Conservation (phyloP, 2,888 invertebrate genomes). For the Apocheima hispidaria region DNA sequence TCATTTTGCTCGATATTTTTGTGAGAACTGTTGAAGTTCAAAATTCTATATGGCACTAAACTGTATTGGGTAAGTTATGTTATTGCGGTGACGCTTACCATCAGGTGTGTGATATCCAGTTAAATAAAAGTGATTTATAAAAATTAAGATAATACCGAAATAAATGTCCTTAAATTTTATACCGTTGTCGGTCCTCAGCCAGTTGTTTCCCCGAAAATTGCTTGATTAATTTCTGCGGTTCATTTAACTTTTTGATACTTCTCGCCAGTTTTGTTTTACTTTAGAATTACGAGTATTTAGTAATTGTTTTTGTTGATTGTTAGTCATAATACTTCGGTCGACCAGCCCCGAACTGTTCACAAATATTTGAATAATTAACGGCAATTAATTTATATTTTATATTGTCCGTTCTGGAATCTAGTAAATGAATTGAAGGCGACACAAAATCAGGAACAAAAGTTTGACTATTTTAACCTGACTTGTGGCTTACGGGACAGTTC, state of each 20-base stretch:
- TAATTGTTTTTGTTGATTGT: conserved; percentile 32
- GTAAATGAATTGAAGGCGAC: neutral
- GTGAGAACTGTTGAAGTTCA: too few species aligned
- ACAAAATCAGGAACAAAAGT: neutral
- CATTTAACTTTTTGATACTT: conserved; percentile 45
- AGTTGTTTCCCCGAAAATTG: conserved; percentile 18
- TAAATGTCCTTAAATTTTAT: neutral
- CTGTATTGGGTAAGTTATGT: too few species aligned
- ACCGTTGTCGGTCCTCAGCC: conserved; percentile 8
- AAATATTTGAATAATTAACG: conserved; percentile 1
- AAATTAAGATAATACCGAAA: too few species aligned
- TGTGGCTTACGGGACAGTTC: too few species aligned
- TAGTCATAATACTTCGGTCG: conserved; percentile 13
- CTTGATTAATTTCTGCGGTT: conserved; percentile 43
- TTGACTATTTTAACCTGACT: too few species aligned
- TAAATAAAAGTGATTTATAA: too few species aligned
- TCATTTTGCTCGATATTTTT: too few species aligned
- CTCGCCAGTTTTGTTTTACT: conserved; percentile 34
- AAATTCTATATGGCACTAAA: too few species aligned
- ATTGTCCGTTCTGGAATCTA: neutral
- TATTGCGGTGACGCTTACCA: too few species aligned
- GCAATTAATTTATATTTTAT: conserved; percentile 5
- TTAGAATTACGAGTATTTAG: conserved; percentile 26
- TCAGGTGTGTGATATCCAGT: too few species aligned
- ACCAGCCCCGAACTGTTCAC: neutral